Evolutionary conservation across 2,797 vertebrate species (phyloP), one percentile per base, ranked within the genome.

Genomic region (Enteromius mattozi): DNA sequence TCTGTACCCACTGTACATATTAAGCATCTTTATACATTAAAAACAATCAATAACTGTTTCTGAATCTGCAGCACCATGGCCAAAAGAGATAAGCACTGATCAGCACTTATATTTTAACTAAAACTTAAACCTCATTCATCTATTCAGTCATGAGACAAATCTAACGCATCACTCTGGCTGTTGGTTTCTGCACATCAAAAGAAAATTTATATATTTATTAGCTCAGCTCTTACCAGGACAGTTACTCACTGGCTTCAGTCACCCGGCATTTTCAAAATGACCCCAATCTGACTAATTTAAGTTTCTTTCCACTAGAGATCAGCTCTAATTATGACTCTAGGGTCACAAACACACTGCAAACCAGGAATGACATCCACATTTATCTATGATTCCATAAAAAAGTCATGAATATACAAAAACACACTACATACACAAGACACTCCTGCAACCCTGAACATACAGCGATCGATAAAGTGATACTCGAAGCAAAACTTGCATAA

Each of bases 251-350:
- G 30, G 63, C 30, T 19, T 35, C 30, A 30, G 63, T 9, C 63
- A 19, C 30, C 6, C 6, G 0, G 2, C 16, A 17, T 19, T 33
- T 66, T 35, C 7, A 35, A 66, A 66, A 17, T 66, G 30, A 33
- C 16, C 30, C 63, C 14, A 66, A 66, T 30, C 30, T 30, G 16
- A 65, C 30, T 17, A 66, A 33, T 66, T 66, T 66, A 66, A 35
- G 16, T 66, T 33, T 35, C 21, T 13, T 66, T 75, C 49, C 71
- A 76, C 59, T 49, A 63, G 59, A 71, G 66, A 71, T 35, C 21
- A 81, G 24, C 71, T 45, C 42, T 75, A 37, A 19, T 27, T 27
- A 61, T 14, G 59, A 61, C 12, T 61, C 59, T 14, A 61, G 24
- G 59, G 24, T 61, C 59, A 27, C 24, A 61, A 61, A 61, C 59